Base-by-base conservation (phyloP, 2,113 vertebrate species). In the Eolophus roseicapilla region DNA sequence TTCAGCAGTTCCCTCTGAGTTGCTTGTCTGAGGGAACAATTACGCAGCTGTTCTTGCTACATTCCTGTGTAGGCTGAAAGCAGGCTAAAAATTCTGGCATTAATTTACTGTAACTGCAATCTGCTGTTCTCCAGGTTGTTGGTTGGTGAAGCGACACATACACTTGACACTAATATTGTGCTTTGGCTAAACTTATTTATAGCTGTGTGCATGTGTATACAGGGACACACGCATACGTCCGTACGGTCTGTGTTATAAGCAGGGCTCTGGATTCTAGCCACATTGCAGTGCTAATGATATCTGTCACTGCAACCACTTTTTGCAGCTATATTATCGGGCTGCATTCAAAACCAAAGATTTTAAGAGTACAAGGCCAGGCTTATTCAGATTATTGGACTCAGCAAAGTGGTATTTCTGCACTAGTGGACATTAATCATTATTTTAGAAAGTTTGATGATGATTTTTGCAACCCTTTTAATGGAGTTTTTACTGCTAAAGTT, bases 1-100 rank as follows among this genome's bases (percentile, higher is more conserved):
- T 85, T 93, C 95, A 88, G 68, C 78, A 52, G 21, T 86, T 91
- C 19, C 31, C 63, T 79, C 23, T 2, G 33, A 37, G 74, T 13
- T 81, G 67, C 46, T 69, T 52, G 62, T 95, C 85, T 1, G 3
- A 92, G 55, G 77, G 91, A 95, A 96, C 92, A 97, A 94, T 95
- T 95, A 83, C 2, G 0, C 96, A 97, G 95, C 95, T 97, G 96
- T 96, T 97, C 83, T 68, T 73, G 70, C 82, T 64, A 14, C 93
- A 79, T 96, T 95, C 71, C 91, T 96, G 95, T 43, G 93, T 63
- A 89, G 94, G 95, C 93, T 50, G 88, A 90, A 79, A 91, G 85
- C 76, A n/a, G 78, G 1, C 69, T 70, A 73, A 85, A 96, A 94
- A 92, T 85, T n/a, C 92, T 82, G 90, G 47, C 76, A 57, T 76